These are phyloP conservation scores for Antedon mediterranea DNA, from an alignment of 53 echinoderm and acorn worm species.

Conservation along the genomic window DNA sequence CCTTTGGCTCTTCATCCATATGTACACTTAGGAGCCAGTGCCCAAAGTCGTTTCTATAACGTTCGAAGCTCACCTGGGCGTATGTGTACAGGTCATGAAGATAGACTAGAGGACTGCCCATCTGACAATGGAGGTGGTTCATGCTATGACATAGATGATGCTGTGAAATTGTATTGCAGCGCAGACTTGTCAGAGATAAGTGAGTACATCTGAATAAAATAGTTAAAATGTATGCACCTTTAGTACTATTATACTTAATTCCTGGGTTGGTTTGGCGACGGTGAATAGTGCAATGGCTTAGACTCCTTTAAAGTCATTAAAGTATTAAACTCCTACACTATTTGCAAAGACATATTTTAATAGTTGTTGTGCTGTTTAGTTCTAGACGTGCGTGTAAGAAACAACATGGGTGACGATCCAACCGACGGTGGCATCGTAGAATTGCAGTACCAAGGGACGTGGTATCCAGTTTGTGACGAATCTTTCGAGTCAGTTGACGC, in stretches of 20 bases:
- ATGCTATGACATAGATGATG: neutral
- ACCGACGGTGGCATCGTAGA: neutral
- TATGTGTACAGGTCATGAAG: neutral
- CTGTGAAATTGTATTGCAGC: neutral
- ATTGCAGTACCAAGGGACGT: neutral
- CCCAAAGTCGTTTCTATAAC: neutral
- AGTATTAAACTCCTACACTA: no score
- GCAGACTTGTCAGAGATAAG: neutral
- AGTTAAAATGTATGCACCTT: no score
- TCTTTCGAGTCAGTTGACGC: neutral
- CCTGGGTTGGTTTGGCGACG: no score
- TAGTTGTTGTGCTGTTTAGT: neutral
- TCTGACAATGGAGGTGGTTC: neutral
- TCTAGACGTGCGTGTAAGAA: neutral
- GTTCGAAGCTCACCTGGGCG: neutral
- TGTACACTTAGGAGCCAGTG: neutral
- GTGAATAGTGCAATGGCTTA: no score
- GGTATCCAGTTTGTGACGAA: neutral
- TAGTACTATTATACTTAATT: no score
- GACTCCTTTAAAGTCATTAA: no score
- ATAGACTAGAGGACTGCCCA: neutral
- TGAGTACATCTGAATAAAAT: no score
- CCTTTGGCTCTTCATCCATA: neutral
- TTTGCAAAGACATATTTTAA: no score
- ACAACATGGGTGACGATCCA: neutral